These are phyloP conservation scores for Tangara arthus DNA, from an alignment of 2,797 vertebrate genomes.

Conservation along the genomic window DNA sequence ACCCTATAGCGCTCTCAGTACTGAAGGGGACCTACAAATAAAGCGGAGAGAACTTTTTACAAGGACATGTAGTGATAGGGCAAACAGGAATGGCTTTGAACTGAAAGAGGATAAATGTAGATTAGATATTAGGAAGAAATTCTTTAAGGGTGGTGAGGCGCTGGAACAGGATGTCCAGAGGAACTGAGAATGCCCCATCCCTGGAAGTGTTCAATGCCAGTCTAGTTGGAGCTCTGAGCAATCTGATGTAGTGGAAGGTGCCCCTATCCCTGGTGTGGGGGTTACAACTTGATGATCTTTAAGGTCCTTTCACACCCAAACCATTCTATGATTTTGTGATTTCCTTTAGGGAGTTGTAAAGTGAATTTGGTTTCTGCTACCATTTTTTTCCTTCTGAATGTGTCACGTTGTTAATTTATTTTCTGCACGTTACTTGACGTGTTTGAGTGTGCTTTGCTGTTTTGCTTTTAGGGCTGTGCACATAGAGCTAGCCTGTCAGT, in stretches of 20 bases:
- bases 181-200: rapidly evolving
- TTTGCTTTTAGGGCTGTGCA: neutral
- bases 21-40: neutral
- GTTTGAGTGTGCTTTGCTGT: neutral
- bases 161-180: neutral
- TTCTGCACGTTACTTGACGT: neutral
- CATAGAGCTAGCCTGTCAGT: rapidly evolving
- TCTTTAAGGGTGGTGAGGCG: neutral
- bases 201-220: neutral
- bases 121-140: neutral
- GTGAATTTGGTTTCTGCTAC: neutral
- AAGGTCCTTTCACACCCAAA: neutral
- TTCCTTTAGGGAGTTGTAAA: neutral
- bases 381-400: neutral
- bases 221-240: neutral
- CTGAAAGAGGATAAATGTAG: neutral
- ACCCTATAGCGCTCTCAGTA: neutral
- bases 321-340: neutral
- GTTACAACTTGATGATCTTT: neutral
- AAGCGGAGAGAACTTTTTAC: neutral
- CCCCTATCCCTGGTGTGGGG: neutral
- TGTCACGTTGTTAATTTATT: neutral
- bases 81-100: neutral
- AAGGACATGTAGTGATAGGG: neutral
- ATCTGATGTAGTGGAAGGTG: neutral